Evolutionary conservation across 2,113 vertebrate species (phyloP).

Genomic region (Ursus arctos): DNA sequence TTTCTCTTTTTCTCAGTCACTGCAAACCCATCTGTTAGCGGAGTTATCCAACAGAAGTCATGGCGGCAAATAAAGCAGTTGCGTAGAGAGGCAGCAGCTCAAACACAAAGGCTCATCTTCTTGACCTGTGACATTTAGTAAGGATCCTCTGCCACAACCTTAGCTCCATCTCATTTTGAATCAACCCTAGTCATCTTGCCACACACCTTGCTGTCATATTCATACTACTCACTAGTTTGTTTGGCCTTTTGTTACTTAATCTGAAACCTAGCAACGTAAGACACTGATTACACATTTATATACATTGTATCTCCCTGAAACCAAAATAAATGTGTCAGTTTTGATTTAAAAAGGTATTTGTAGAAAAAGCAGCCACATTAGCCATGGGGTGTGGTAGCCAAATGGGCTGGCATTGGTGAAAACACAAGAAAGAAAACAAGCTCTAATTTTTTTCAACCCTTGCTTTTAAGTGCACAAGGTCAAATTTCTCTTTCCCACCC

Average conservation of each 20-base stretch:
- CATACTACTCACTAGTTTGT: neutral
- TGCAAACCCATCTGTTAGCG: neutral
- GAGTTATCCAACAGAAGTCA: neutral
- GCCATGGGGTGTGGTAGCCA: neutral
- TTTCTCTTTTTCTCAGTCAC: neutral
- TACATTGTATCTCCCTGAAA: neutral
- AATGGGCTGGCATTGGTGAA: neutral
- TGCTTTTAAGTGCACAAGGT: neutral
- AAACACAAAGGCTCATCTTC: neutral
- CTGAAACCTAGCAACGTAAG: neutral
- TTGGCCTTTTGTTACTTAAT: neutral
- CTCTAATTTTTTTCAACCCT: neutral
- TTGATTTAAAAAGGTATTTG: conserved; percentile 18
- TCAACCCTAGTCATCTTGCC: neutral
- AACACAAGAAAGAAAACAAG: neutral
- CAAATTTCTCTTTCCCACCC: neutral
- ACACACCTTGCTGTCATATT: neutral
- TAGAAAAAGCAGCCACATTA: neutral
- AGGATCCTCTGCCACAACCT: neutral
- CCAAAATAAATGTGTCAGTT: neutral
- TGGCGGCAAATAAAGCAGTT: neutral
- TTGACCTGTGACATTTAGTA: neutral
- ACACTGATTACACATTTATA: neutral
- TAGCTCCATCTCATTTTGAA: neutral
- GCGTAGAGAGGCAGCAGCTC: neutral